These are phyloP conservation scores for Picathartes gymnocephalus DNA, from an alignment of 2,113 vertebrate species.

Conservation along the genomic window DNA sequence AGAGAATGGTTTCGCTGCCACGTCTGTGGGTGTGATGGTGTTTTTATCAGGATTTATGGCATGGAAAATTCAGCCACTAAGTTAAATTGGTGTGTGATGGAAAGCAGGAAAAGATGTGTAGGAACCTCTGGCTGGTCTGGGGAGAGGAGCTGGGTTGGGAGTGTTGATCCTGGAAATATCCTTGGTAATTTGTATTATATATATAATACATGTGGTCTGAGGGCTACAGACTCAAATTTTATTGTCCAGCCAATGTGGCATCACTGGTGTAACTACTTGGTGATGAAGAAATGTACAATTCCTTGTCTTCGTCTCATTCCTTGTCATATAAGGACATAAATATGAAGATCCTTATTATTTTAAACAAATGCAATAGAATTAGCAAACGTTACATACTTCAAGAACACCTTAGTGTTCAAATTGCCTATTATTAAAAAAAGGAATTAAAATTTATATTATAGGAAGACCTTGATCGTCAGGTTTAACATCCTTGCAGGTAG, in stretches of 20 bases:
- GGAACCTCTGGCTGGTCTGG: not conserved
- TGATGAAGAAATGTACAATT: not conserved
- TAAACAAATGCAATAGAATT: not conserved
- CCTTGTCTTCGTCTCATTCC: not conserved
- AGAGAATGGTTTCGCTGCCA: not conserved
- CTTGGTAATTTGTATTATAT: not conserved
- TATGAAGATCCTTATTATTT: not conserved
- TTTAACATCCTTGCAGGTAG: not conserved
- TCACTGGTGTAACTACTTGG: not conserved
- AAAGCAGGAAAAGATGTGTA: not conserved
- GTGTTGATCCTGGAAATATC: not conserved
- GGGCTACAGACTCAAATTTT: not conserved
- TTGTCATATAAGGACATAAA: not conserved
- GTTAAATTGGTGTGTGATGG: not conserved
- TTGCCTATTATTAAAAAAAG: not conserved
- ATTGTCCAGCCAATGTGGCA: not conserved
- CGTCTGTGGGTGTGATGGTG: rapidly evolving
- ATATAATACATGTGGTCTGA: rapidly evolving
- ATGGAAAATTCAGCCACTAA: not conserved
- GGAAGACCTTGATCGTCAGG: not conserved
- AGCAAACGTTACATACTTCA: not conserved
- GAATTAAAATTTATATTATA: not conserved
- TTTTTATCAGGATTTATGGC: not conserved
- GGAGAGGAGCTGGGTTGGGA: not conserved
- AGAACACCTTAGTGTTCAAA: not conserved